Evolutionary conservation across 2,113 vertebrate species (phyloP).

Genomic region (Pseudonaja textilis): DNA sequence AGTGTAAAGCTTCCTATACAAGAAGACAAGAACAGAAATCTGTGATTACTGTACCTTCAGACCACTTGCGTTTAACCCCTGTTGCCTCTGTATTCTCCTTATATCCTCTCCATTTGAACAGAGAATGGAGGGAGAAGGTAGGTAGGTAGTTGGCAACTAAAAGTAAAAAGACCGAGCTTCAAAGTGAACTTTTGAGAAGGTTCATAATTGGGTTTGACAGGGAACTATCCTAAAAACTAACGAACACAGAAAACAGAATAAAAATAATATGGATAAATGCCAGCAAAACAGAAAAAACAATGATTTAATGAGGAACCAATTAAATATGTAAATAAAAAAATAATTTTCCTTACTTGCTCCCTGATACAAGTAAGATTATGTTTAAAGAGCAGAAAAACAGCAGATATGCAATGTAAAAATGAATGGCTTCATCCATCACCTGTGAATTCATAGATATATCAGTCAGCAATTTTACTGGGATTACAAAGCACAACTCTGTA

Average conservation of each 20-base stretch:
- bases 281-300: neutral
- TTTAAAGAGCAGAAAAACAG: conserved; percentile 29
- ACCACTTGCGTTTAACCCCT: conserved; percentile 95
- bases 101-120: conserved; percentile 99
- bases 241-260: conserved; percentile 49
- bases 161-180: conserved; percentile 93
- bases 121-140: conserved; percentile 97
- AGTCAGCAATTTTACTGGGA: neutral
- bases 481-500: neutral
- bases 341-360: neutral
- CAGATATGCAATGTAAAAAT: neutral
- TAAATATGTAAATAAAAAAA: conserved; percentile 1
- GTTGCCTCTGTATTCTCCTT: conserved; percentile 89
- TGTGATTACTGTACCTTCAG: conserved; percentile 92
- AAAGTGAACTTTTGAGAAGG: conserved; percentile 73
- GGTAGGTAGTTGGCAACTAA: conserved; percentile 97
- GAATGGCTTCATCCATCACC: neutral
- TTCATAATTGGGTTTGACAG: conserved; percentile 47
- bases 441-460: neutral
- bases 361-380: conserved; percentile 27
- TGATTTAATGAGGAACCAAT: conserved; percentile 2
- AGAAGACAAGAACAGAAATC: conserved; percentile 55
- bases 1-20: conserved; percentile 55
- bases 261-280: neutral
- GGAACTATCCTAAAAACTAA: conserved; percentile 35